Base-by-base conservation (phyloP, 2,797 vertebrate species). In the Phataginus tricuspis region DNA sequence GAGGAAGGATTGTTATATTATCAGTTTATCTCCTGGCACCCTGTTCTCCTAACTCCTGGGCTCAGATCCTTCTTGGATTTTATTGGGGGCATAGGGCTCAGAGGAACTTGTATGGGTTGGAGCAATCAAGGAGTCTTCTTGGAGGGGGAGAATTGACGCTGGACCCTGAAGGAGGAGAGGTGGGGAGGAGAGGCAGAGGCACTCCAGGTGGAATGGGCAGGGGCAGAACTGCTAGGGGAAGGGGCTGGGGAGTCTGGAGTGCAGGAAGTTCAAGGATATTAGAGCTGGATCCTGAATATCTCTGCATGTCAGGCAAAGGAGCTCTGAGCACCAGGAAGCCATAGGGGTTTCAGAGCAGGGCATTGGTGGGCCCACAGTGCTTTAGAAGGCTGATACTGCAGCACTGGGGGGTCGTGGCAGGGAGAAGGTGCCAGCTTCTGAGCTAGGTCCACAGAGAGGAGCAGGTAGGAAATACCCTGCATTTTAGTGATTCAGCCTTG, bases 1-100 rank as follows among this genome's bases (percentile, higher is more conserved):
- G 16, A 80, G 64, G 59, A 86, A 79, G n/a, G 39, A 63, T 78
- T 94, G 91, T 88, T 95, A 55, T n/a, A 15, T 25, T 90, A 61
- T 69, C 21, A 63, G 19, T 69, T 18, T 21, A 51, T 72, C 42
- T 94, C 59, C 90, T 80, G 16, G 39, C n/a, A 71, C 19, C 23
- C 59, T 77, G 2, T 15, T 45, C 71, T 51, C 66, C 66, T 21
- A 42, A 61, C 14, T 49, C 55, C 10, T 2, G 31, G 68, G n/a
- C 71, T 79, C 37, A 27, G 31, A 34, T 49, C 23, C 61, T 77
- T 39, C 64, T 37, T 91, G 90, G 64, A 57, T 57, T 93, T 92
- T 74, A 69, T 21, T 37, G 45, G 37, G 34, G 37, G 4, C 37
- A 7, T 39, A 63, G 57, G 63, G 61, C 80, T 90, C 66, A 31